Evolutionary conservation across 2,888 invertebrate genomes (phyloP).

Genomic region (Patella depressa): DNA sequence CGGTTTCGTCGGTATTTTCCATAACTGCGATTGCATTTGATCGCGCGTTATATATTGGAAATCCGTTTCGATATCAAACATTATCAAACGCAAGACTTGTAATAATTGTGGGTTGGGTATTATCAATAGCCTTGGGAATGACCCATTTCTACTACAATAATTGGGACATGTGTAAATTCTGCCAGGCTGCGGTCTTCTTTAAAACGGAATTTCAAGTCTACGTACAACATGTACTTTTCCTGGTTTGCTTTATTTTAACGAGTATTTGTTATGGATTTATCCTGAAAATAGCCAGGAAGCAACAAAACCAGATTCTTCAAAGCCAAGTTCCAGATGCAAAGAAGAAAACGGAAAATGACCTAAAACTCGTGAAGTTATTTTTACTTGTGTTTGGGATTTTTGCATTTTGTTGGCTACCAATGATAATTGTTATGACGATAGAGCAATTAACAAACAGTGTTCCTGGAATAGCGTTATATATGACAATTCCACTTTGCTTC

Average conservation of each 20-base stretch:
- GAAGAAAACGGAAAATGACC: constrained; percentile 10
- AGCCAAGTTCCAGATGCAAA: background rate
- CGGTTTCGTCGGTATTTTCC: constrained; percentile 2
- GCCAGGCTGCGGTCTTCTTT: constrained; percentile 23
- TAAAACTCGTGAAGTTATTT: constrained; percentile 30
- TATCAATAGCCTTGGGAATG: constrained; percentile 19
- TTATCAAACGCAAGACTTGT: constrained; percentile 16
- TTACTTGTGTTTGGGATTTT: constrained; percentile 34
- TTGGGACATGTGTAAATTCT: constrained; percentile 10
- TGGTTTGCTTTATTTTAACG: constrained; percentile 14
- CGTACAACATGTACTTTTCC: constrained; percentile 24
- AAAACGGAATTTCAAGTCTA: constrained; percentile 22
- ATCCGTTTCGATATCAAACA: constrained; percentile 23
- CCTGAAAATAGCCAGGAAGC: background rate
- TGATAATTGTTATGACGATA: constrained; percentile 20
- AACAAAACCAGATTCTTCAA: too few relatives aligned
- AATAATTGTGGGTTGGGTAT: constrained; percentile 23
- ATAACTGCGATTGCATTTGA: constrained; percentile 13
- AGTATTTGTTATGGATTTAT: background rate
- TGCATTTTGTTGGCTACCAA: constrained; percentile 32
- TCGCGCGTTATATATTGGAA: constrained; percentile 26
- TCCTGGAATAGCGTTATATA: constrained; percentile 6
- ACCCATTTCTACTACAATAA: constrained; percentile 28
- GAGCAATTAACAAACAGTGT: constrained; percentile 29
- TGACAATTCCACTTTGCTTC: constrained; percentile 21